Evolutionary conservation across 2,797 vertebrate species (phyloP).

Genomic region (Lagocephalus sceleratus): DNA sequence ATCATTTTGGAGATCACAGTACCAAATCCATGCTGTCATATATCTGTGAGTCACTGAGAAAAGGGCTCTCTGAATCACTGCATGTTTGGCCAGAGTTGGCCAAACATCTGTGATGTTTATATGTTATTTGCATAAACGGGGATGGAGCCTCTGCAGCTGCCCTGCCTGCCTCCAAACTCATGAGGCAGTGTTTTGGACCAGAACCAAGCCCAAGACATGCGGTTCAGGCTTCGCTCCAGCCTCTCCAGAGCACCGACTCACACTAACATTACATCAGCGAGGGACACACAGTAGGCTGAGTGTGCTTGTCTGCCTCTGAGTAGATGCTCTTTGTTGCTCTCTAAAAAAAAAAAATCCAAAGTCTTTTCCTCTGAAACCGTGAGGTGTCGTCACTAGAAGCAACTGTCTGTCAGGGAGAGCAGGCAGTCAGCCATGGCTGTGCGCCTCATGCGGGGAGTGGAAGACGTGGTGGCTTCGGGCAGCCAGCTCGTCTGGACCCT

Average conservation of each 20-base stretch:
- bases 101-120: constrained; percentile 31
- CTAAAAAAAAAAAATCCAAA: constrained; percentile 31
- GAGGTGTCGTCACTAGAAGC: constrained; percentile 20
- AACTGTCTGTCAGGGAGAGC: constrained; percentile 10
- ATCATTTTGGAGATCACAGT: neutral
- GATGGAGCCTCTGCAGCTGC: constrained; percentile 58
- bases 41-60: constrained; percentile 27
- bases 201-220: constrained; percentile 75
- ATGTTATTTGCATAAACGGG: constrained; percentile 42
- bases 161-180: constrained; percentile 71
- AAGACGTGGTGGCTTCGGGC: constrained; percentile 86
- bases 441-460: constrained; percentile 84
- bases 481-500: constrained; percentile 88
- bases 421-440: constrained; percentile 78
- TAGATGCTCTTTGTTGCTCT: constrained; percentile 39
- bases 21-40: neutral
- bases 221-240: constrained; percentile 57
- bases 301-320: constrained; percentile 10
- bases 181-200: constrained; percentile 81
- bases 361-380: constrained; percentile 7
- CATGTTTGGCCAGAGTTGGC: constrained; percentile 15
- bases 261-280: constrained; percentile 69
- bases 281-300: constrained; percentile 47
- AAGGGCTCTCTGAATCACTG: constrained; percentile 45
- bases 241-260: constrained; percentile 64